Base-by-base conservation (phyloP, 2,888 invertebrate genomes). In the Cosmopolites sordidus region DNA sequence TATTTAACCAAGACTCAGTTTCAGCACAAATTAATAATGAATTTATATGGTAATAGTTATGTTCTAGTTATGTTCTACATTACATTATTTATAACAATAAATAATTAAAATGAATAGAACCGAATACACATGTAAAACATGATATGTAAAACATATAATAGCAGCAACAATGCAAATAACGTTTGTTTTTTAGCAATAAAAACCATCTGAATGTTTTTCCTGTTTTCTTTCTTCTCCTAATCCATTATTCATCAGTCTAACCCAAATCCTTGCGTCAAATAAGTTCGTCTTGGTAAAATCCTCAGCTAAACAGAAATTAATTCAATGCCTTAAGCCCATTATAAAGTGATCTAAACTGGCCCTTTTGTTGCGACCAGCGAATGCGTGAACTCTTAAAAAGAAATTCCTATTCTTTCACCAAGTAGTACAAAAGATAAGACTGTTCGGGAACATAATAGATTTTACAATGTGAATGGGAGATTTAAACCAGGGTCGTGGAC, bases 381-480 rank as follows among this genome's bases (percentile, higher is more conserved):
- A 17, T 51, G 56, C 48, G 48, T 52, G 56, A 56, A 56, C 40
- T 45, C 48, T 52, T 52, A 41, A 52, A 56, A 51, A 46, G 47
- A 51, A 56, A 17, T 29, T 56, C 33, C 48, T 33, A 51, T 55
- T 55, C 51, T 55, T 44, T 14, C 11, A 39, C 11, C 30, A 14
- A n/a, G 22, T 15, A 42, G 27, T 37, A 61, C 59, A 62, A 62
- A 60, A 50, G 52, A 49, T 59, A 54, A 51, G 56, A 58, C 56
- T 58, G 54, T 48, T 54, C 44, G 38, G 43, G 52, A 60, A 61
- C 61, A 69, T 67, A 68, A 69, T 69, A 60, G 64, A 63, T 65
- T 66, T 66, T 66, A 65, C 67, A 69, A 69, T 69, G 67, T 69
- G 65, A 70, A 70, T 69, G 62, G 66, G 67, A 33, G 66, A 67